Evolutionary conservation across 2,113 vertebrate genomes (phyloP).

Genomic region (Uria lomvia): DNA sequence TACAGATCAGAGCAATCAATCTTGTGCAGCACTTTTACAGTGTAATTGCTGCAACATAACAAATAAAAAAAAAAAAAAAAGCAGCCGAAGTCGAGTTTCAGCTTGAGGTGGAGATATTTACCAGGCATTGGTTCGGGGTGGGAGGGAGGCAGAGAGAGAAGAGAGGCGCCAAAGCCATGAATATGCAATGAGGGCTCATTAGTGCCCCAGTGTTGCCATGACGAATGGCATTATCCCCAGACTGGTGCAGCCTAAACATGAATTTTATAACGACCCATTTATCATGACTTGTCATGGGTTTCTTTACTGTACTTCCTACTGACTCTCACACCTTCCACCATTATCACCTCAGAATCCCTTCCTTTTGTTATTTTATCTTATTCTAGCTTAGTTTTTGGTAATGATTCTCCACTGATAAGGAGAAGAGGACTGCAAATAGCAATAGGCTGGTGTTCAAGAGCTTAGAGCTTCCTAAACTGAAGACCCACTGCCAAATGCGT

Average conservation of each 20-base stretch:
- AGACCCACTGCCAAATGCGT: background rate
- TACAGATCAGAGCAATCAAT: conserved; percentile 99
- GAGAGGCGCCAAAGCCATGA: conserved; percentile 71
- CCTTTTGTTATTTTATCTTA: conserved; percentile 51
- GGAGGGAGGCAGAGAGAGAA: conserved; percentile 61
- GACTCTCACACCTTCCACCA: conserved; percentile 68
- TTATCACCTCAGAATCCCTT: conserved; percentile 15
- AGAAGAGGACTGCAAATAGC: background rate
- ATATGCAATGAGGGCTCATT: conserved; percentile 88
- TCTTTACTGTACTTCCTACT: conserved; percentile 68
- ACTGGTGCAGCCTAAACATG: conserved; percentile 84
- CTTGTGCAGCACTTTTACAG: conserved; percentile 89
- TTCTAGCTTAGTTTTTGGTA: background rate
- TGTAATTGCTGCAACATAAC: conserved; percentile 94
- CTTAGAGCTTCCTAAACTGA: background rate
- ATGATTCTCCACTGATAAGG: background rate
- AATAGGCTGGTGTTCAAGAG: background rate
- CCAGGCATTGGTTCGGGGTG: conserved; percentile 68
- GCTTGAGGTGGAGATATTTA: conserved; percentile 76
- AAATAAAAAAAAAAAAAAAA: conserved; percentile 80
- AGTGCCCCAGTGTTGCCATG: conserved; percentile 81
- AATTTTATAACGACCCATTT: conserved; percentile 88
- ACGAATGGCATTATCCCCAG: conserved; percentile 83
- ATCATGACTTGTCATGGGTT: conserved; percentile 81
- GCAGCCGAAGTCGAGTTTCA: conserved; percentile 77